These are phyloP conservation scores for Sesamia inferens DNA, from an alignment of 2,888 invertebrate genomes.

Conservation along the genomic window DNA sequence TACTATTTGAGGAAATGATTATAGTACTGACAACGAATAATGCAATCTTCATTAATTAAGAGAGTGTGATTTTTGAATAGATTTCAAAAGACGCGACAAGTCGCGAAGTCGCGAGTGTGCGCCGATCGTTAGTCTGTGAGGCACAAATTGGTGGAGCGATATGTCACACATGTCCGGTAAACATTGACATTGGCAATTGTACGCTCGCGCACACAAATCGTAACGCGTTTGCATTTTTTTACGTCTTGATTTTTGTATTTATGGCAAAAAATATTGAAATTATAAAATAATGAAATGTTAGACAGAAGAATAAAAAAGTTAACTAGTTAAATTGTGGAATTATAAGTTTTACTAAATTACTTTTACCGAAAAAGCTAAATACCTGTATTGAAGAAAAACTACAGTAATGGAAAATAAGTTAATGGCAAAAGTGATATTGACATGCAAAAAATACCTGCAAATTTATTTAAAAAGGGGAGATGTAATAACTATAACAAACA, in stretches of 20 bases:
- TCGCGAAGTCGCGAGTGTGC: constrained; percentile 34
- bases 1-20: constrained; percentile 23
- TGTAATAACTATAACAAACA: not conserved
- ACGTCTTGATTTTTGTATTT: not conserved
- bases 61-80: constrained; percentile 11
- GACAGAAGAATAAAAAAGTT: not conserved
- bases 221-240: not conserved
- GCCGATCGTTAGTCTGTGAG: constrained; percentile 11
- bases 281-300: not conserved
- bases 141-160: constrained; percentile 43
- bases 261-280: not conserved
- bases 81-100: not conserved
- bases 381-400: not conserved
- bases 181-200: constrained; percentile 70
- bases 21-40: constrained; percentile 1
- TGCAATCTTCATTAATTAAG: not conserved
- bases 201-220: constrained; percentile 47
- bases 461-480: not conserved
- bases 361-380: too few relatives aligned
- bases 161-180: constrained; percentile 67
- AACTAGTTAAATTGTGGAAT: not conserved
- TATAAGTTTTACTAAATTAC: too few relatives aligned
- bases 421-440: not conserved
- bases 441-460: not conserved
- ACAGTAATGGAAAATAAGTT: not conserved